These are phyloP conservation scores for Xiphophorus maculatus DNA, from an alignment of 2,113 vertebrate genomes.

Conservation along the genomic window DNA sequence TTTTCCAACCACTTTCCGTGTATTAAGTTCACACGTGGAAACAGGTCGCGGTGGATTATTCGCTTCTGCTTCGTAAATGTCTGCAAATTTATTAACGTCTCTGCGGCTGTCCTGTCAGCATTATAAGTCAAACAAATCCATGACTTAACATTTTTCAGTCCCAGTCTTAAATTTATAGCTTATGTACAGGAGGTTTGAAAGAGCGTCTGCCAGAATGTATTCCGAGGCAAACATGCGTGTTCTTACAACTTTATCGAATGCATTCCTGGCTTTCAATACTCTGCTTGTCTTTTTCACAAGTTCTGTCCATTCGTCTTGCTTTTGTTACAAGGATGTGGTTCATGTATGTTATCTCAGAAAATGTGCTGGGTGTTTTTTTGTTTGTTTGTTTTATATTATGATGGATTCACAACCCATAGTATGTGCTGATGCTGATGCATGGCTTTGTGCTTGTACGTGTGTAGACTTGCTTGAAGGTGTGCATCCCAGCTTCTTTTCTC, in stretches of 20 bases:
- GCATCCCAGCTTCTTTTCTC: conserved; percentile 71
- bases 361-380: conserved; percentile 12
- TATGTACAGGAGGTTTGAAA: conserved; percentile 71
- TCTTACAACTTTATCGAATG: conserved; percentile 65
- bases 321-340: conserved; percentile 11
- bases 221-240: conserved; percentile 53
- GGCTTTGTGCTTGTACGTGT: conserved; percentile 59
- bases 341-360: conserved; percentile 35
- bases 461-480: conserved; percentile 40
- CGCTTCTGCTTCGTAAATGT: conserved; percentile 10
- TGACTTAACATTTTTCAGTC: conserved; percentile 40
- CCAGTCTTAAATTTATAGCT: conserved; percentile 62
- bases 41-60: conserved; percentile 13
- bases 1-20: conserved; percentile 39
- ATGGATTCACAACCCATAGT: conserved; percentile 55
- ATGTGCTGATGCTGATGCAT: conserved; percentile 54
- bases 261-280: conserved; percentile 54
- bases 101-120: conserved; percentile 33
- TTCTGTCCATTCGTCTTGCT: conserved; percentile 39
- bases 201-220: conserved; percentile 57
- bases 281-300: conserved; percentile 53
- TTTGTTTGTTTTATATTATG: conserved; percentile 5
- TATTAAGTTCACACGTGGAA: conserved; percentile 58
- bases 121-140: conserved; percentile 40
- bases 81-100: conserved; percentile 16